These are phyloP conservation scores for Harpegnathos saltator DNA, from an alignment of 1,140 invertebrate species.

Conservation along the genomic window DNA sequence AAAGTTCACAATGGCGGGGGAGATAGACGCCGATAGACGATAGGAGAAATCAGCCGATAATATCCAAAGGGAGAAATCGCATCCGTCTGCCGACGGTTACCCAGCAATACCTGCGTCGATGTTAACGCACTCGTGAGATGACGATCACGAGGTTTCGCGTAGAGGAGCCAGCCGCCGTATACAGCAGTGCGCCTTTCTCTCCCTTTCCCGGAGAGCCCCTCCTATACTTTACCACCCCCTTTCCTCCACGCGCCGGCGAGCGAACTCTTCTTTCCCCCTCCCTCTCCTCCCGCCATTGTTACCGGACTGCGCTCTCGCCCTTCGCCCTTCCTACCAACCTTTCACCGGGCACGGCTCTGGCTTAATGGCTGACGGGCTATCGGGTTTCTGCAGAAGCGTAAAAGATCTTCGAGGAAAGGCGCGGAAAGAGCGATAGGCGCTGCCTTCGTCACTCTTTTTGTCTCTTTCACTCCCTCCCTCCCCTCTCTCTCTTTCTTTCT, in stretches of 20 bases:
- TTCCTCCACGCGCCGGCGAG: conserved; percentile 25
- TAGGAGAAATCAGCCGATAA: conserved; percentile 26
- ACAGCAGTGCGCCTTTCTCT: conserved; percentile 38
- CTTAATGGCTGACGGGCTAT: conserved; percentile 81
- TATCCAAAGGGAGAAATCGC: conserved; percentile 4
- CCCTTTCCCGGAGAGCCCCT: conserved; percentile 49
- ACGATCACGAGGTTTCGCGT: conserved; percentile 49
- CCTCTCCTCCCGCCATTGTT: conserved; percentile 65
- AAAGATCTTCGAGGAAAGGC: conserved; percentile 77
- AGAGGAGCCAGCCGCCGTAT: conserved; percentile 32
- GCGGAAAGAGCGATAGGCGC: conserved; percentile 62
- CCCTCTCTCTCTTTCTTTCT: background rate
- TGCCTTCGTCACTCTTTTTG: conserved; percentile 28
- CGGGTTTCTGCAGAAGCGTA: conserved; percentile 82
- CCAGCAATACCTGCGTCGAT: conserved; percentile 31
- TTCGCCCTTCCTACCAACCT: conserved; percentile 68
- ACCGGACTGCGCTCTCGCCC: conserved; percentile 58
- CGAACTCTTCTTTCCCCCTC: conserved; percentile 23
- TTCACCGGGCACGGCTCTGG: conserved; percentile 71
- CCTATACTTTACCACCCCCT: conserved; percentile 33
- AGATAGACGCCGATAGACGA: background rate
- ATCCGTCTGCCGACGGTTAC: conserved; percentile 21
- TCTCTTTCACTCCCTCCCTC: conserved; percentile 27
- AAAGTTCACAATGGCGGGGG: background rate
- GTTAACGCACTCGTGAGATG: conserved; percentile 58